A percentile compares a stretch with the other conserved stretches of the same genome.
Evolutionary conservation across 2,888 invertebrate genomes (phyloP).

Genomic region (Parnassius mnemosyne): DNA sequence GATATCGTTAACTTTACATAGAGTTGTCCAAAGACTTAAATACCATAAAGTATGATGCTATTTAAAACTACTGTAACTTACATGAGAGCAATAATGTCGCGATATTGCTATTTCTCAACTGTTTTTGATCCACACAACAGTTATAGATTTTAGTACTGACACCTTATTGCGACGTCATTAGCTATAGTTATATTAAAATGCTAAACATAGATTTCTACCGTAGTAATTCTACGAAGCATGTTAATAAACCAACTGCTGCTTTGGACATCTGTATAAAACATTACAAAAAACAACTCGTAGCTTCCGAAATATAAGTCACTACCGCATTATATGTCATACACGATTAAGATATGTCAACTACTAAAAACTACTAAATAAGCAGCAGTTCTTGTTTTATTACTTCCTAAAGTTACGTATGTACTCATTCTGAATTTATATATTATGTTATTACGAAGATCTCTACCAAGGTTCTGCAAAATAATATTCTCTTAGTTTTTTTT

Average conservation of each 20-base stretch:
- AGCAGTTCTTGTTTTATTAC: constrained; percentile 6
- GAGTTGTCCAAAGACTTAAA: constrained; percentile 13
- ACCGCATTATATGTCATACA: constrained; percentile 1
- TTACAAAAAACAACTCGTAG: neutral
- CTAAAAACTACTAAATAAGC: neutral
- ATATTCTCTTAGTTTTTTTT: neutral
- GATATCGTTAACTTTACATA: constrained; percentile 13
- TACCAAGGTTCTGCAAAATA: neutral
- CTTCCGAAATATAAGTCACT: neutral
- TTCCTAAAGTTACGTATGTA: constrained; percentile 12
- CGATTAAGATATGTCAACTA: constrained; percentile 7
- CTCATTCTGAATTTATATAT: neutral
- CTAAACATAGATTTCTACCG: too few relatives aligned
- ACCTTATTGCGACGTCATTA: too few relatives aligned
- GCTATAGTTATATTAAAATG: too few relatives aligned
- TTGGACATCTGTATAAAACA: too few relatives aligned
- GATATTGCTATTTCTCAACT: too few relatives aligned
- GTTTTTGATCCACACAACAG: too few relatives aligned
- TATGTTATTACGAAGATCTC: constrained; percentile 2
- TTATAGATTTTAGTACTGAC: too few relatives aligned
- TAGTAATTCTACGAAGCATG: too few relatives aligned
- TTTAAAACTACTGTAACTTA: too few relatives aligned
- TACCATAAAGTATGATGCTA: neutral
- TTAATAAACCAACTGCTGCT: too few relatives aligned
- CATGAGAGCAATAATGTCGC: too few relatives aligned